A percentile compares a stretch with the other conserved stretches of the same genome.
Evolutionary conservation across 2,888 invertebrate species (phyloP).

Genomic region (Ectobius pallidus): DNA sequence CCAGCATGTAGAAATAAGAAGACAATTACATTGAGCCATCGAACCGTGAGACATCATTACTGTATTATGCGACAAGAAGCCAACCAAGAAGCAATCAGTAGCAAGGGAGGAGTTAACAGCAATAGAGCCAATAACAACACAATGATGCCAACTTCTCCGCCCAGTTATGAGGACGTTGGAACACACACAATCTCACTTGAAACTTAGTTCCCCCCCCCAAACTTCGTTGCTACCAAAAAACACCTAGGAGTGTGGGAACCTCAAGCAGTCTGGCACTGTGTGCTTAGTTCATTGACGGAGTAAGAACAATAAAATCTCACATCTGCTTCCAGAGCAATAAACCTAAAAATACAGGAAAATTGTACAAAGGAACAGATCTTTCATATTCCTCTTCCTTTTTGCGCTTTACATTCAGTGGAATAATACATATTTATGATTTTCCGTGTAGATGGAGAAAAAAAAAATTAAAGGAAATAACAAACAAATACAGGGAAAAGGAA

Average conservation of each 20-base stretch:
- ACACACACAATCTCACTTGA: slow-evolving; percentile 5
- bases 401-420: too few species aligned
- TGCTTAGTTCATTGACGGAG: neutral
- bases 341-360: too few species aligned
- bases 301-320: too few species aligned
- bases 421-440: too few species aligned
- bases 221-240: neutral
- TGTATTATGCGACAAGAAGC: slow-evolving; percentile 5
- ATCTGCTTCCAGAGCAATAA: too few species aligned
- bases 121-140: slow-evolving; percentile 20
- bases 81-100: slow-evolving; percentile 11
- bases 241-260: neutral
- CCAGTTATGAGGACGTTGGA: slow-evolving; percentile 18
- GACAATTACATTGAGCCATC: slow-evolving; percentile 23
- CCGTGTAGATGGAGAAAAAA: too few species aligned
- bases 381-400: too few species aligned
- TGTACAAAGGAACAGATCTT: too few species aligned
- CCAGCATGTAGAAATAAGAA: neutral
- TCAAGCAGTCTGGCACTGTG: neutral
- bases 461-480: too few species aligned
- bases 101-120: neutral
- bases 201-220: neutral
- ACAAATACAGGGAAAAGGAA: too few species aligned
- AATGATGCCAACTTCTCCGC: slow-evolving; percentile 5
- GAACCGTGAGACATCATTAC: slow-evolving; percentile 15